Evolutionary conservation across 2,113 vertebrate species (phyloP).

Genomic region (Bubo blakistoni): DNA sequence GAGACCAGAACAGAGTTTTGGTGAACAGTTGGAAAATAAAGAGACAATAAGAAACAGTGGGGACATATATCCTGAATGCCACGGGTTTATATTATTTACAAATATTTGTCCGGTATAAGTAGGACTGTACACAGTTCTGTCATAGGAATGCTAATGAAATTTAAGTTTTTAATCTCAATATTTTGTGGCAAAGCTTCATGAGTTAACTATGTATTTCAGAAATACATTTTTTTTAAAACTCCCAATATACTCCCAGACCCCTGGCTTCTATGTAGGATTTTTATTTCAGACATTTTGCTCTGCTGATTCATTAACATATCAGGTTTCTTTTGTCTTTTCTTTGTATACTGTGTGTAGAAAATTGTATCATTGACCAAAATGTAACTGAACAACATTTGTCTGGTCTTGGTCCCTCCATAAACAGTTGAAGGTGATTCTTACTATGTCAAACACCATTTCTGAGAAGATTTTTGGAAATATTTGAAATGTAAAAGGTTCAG

Average conservation of each 20-base stretch:
- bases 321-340: neutral
- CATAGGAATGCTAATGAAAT: neutral
- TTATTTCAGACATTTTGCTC: neutral
- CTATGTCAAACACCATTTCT: neutral
- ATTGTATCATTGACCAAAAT: neutral
- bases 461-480: neutral
- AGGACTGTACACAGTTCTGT: neutral
- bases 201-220: neutral
- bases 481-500: neutral
- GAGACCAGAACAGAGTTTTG: neutral
- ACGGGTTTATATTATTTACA: neutral
- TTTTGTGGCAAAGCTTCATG: neutral
- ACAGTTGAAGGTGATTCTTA: neutral
- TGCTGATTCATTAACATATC: neutral
- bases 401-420: neutral
- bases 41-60: neutral
- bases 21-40: neutral
- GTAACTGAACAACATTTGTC: neutral
- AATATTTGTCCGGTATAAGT: neutral
- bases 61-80: neutral
- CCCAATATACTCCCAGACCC: neutral
- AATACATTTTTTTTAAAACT: neutral
- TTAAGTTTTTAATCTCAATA: neutral
- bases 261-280: neutral
- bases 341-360: neutral